phyloP scores from a whole-genome alignment of 2,888 invertebrate genomes.

The Parelbella ahira region DNA sequence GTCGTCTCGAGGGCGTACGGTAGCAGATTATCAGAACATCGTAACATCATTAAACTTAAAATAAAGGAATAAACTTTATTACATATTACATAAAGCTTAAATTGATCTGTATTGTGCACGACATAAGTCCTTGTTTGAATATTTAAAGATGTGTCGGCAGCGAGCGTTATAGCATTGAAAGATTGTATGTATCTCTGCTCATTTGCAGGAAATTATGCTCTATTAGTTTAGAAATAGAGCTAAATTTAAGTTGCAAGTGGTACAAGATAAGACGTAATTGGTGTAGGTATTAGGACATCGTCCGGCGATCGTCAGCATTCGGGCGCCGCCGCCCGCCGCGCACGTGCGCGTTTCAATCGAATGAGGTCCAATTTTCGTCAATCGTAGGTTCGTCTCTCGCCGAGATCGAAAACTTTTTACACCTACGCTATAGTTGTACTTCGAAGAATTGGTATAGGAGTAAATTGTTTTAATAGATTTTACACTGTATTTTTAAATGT shows the following conservation, averaged over 20 bases:
- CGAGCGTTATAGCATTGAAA: neutral
- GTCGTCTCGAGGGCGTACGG: constrained; percentile 64
- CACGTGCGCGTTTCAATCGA: constrained; percentile 63
- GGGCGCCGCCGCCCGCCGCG: constrained; percentile 58
- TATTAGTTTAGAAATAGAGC: neutral
- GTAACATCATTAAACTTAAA: constrained; percentile 23
- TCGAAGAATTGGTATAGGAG: no score
- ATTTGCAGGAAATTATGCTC: neutral
- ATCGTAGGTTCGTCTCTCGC: constrained; percentile 27
- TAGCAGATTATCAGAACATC: constrained; percentile 31
- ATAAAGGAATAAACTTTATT: constrained; percentile 27
- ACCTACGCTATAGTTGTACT: no score
- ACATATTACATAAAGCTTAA: accelerated
- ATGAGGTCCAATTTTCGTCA: constrained; percentile 45
- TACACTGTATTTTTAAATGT: no score
- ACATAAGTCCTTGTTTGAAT: constrained; percentile 1
- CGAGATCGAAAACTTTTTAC: constrained; percentile 25
- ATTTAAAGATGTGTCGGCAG: constrained; percentile 11
- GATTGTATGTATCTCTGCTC: neutral
- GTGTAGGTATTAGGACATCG: no score
- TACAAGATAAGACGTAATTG: no score
- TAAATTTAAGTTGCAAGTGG: no score
- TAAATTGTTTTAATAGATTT: no score
- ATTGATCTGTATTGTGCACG: constrained; percentile 1
- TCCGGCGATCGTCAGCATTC: constrained; percentile 57